phyloP scores from a whole-genome alignment of 1,140 invertebrate genomes.

The Sitodiplosis mosellana region DNA sequence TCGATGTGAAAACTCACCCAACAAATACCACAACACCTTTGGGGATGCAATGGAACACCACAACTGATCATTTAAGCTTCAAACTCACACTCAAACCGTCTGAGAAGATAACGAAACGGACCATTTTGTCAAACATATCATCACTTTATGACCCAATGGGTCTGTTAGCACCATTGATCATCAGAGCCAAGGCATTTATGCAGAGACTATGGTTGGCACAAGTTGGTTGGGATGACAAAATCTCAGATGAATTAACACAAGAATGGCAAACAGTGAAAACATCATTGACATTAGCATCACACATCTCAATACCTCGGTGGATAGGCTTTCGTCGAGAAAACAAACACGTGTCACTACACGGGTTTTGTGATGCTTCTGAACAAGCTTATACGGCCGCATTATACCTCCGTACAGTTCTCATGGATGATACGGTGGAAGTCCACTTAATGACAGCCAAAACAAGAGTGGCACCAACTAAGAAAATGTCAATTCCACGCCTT shows the following conservation, averaged over 20 bases:
- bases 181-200: conserved; percentile 22
- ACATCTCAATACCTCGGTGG: background rate
- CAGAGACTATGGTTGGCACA: conserved; percentile 15
- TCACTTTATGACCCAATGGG: conserved; percentile 20
- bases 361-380: conserved; percentile 16
- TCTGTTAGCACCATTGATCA: conserved; percentile 17
- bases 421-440: conserved; percentile 3
- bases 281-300: background rate
- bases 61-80: conserved; percentile 10
- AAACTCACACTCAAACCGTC: background rate
- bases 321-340: background rate
- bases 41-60: conserved; percentile 13
- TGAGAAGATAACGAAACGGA: conserved; percentile 9
- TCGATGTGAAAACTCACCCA: background rate
- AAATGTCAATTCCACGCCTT: conserved; percentile 19
- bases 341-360: conserved; percentile 7
- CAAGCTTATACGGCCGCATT: conserved; percentile 15
- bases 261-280: background rate
- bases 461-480: conserved; percentile 20
- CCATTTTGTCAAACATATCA: conserved; percentile 12
- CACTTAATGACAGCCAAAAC: conserved; percentile 17
- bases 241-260: conserved; percentile 10
- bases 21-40: conserved; percentile 11
- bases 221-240: conserved; percentile 20
- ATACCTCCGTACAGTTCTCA: conserved; percentile 8